phyloP scores from a whole-genome alignment of 2,113 vertebrate species.

The Falcunculus frontatus region DNA sequence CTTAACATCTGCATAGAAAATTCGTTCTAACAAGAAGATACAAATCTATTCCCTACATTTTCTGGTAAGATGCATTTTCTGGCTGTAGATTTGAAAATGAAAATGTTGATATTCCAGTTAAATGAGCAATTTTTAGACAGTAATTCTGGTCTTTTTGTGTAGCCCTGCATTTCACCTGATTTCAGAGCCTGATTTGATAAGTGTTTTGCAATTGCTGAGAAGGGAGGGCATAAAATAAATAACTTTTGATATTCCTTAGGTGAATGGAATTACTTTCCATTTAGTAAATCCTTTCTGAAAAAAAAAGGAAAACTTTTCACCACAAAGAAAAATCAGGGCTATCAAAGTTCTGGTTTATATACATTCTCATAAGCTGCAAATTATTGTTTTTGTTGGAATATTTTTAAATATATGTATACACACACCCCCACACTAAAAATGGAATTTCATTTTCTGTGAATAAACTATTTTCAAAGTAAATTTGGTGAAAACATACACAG shows the following conservation, averaged over 20 bases:
- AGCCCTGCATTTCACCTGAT: background rate
- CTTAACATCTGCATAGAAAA: background rate
- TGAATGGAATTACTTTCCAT: background rate
- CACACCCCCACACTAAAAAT: background rate
- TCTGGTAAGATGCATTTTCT: background rate
- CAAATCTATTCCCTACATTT: background rate
- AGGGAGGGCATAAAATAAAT: background rate
- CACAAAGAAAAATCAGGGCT: background rate
- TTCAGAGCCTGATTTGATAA: background rate
- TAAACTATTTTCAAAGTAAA: background rate
- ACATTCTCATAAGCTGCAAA: background rate
- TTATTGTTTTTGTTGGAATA: background rate
- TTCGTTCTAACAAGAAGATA: background rate
- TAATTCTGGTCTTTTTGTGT: background rate
- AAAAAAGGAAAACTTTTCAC: background rate
- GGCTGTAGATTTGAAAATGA: background rate
- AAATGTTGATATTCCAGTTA: background rate
- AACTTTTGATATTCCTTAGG: background rate
- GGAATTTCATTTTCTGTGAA: background rate
- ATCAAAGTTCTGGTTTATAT: background rate
- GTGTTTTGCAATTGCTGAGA: background rate
- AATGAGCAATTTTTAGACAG: background rate
- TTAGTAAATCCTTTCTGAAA: background rate
- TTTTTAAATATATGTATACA: background rate
- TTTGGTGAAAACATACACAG: background rate